Evolutionary conservation across 2,113 vertebrate genomes (phyloP).

Genomic region (Tragelaphus imberbis): DNA sequence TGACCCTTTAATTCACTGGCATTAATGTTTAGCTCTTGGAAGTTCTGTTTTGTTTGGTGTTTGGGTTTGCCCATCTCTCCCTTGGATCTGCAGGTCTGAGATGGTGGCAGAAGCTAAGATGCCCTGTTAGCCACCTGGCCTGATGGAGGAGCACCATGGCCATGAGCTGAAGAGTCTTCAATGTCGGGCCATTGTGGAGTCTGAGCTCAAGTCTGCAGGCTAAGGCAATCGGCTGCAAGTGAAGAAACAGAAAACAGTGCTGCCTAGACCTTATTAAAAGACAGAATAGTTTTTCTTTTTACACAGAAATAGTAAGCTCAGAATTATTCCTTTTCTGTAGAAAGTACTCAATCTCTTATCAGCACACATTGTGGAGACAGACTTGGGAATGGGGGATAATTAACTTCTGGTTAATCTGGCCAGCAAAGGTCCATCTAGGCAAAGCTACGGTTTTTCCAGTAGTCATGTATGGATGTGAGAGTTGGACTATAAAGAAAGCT

Average conservation of each 20-base stretch:
- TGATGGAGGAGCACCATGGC: rapidly evolving
- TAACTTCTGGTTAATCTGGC: neutral
- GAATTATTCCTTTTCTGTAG: no score
- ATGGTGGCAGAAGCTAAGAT: rapidly evolving
- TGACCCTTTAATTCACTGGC: rapidly evolving
- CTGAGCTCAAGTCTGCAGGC: no score
- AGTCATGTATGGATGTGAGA: neutral
- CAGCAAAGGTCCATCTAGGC: neutral
- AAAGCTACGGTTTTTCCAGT: neutral
- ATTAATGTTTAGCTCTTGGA: rapidly evolving
- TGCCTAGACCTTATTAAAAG: no score
- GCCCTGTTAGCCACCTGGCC: rapidly evolving
- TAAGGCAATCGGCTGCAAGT: no score
- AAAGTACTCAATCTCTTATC: neutral
- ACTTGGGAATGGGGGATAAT: neutral
- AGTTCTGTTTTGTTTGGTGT: neutral
- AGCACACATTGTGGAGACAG: neutral
- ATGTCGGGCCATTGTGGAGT: rapidly evolving
- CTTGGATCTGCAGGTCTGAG: no score
- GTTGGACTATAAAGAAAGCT: neutral
- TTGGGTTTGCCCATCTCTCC: neutral
- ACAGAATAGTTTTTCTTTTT: neutral
- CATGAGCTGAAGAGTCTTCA: rapidly evolving
- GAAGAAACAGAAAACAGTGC: neutral
- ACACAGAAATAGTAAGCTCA: neutral